These are phyloP conservation scores for Petrocephalus zakoni DNA, from an alignment of 2,113 vertebrate genomes.

Conservation along the genomic window DNA sequence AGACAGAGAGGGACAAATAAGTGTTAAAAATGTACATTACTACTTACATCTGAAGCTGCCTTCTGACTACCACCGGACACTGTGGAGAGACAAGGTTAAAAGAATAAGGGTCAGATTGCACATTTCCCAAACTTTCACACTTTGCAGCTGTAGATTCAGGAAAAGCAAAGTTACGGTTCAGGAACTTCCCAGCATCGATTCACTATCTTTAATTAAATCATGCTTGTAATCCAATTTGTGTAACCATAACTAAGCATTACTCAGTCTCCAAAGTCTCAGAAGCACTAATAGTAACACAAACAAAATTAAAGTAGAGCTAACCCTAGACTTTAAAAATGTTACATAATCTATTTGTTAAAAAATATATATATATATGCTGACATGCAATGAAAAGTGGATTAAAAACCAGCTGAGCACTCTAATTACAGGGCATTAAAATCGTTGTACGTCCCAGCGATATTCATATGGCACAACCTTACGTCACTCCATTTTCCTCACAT, in stretches of 20 bases:
- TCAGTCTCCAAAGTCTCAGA: neutral
- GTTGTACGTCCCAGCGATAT: neutral
- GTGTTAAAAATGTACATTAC: neutral
- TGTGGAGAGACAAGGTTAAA: constrained; percentile 30
- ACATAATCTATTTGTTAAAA: too few species aligned
- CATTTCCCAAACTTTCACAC: neutral
- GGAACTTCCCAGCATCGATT: neutral
- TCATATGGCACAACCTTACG: neutral
- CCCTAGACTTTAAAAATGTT: neutral
- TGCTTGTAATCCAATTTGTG: neutral
- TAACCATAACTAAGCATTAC: neutral
- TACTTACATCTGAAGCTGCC: constrained; percentile 60
- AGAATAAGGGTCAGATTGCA: neutral
- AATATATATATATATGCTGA: too few species aligned
- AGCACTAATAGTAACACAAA: neutral
- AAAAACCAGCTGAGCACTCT: neutral
- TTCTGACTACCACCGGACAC: constrained; percentile 61
- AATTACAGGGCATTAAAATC: neutral
- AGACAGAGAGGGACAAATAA: neutral
- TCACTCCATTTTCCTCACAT: neutral
- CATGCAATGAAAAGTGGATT: neutral
- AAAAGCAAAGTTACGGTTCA: neutral
- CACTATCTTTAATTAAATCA: neutral
- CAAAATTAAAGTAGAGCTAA: neutral
- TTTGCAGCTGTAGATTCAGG: neutral